phyloP scores from a whole-genome alignment of 2,797 vertebrate species.

The Amblyraja radiata region DNA sequence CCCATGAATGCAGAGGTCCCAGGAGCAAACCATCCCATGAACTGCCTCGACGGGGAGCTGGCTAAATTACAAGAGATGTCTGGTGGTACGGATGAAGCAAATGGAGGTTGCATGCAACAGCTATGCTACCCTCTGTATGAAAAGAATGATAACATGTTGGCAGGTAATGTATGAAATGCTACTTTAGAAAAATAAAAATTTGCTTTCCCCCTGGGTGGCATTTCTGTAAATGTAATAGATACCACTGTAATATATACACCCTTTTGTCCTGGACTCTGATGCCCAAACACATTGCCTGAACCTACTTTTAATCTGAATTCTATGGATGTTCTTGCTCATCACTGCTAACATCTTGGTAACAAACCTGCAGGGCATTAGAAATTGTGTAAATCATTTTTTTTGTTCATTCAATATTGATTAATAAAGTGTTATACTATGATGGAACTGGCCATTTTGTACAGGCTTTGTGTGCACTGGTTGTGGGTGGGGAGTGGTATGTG shows the following conservation, averaged over 20 bases:
- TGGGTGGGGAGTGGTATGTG: not conserved
- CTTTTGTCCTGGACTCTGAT: not conserved
- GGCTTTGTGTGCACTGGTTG: not conserved
- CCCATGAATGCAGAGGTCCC: not conserved
- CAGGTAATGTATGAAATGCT: conserved; percentile 63
- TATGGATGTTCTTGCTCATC: not conserved
- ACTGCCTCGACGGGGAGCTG: not conserved
- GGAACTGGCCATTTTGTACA: not conserved
- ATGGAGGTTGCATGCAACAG: conserved; percentile 55
- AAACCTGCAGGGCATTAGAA: not conserved
- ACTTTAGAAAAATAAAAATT: not conserved
- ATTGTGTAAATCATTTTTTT: not conserved
- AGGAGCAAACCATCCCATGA: not conserved
- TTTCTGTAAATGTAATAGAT: not conserved
- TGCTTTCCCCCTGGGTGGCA: too few species aligned
- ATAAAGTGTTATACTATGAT: not conserved
- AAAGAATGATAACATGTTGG: conserved; percentile 73
- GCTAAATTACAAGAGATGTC: not conserved
- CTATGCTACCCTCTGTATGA: conserved; percentile 70
- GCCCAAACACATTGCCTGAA: not conserved
- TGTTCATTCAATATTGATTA: not conserved
- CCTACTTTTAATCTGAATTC: not conserved
- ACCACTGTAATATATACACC: not conserved
- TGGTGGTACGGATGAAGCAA: not conserved
- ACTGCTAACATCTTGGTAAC: not conserved